These are phyloP conservation scores for Scolopax mira DNA, from an alignment of 2,113 vertebrate species.

Conservation along the genomic window DNA sequence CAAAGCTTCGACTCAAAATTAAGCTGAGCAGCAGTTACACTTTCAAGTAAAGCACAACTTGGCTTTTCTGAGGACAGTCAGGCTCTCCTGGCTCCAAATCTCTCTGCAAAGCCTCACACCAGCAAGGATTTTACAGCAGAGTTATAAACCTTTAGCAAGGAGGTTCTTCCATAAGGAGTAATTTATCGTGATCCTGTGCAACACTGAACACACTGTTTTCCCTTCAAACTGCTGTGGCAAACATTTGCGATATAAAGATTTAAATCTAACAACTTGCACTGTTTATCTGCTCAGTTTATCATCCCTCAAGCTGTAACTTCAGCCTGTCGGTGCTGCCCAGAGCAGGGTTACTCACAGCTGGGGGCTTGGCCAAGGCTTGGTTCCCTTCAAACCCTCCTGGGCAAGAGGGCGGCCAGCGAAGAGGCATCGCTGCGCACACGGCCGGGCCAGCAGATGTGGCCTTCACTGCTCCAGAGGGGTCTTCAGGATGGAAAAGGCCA, in stretches of 20 bases:
- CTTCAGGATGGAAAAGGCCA: neutral
- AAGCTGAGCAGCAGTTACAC: neutral
- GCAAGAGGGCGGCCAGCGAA: neutral
- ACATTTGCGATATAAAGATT: neutral
- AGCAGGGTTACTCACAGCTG: neutral
- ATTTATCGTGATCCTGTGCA: neutral
- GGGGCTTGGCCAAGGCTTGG: neutral
- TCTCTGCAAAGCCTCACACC: neutral
- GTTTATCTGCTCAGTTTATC: neutral
- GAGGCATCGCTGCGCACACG: rapidly evolving
- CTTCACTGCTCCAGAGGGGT: neutral
- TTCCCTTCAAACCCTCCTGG: neutral
- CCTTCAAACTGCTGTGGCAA: neutral
- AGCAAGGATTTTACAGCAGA: neutral
- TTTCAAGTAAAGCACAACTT: neutral
- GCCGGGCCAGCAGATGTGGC: neutral
- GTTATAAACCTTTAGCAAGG: neutral
- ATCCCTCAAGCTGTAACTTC: neutral
- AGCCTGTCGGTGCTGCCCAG: neutral
- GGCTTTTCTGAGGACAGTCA: neutral
- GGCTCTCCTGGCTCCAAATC: neutral
- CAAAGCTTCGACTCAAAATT: neutral
- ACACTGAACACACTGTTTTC: neutral
- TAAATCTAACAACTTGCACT: neutral
- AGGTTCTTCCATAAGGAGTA: neutral